Evolutionary conservation across 2,113 vertebrate species (phyloP).

Genomic region (Dryoscopus gambensis): DNA sequence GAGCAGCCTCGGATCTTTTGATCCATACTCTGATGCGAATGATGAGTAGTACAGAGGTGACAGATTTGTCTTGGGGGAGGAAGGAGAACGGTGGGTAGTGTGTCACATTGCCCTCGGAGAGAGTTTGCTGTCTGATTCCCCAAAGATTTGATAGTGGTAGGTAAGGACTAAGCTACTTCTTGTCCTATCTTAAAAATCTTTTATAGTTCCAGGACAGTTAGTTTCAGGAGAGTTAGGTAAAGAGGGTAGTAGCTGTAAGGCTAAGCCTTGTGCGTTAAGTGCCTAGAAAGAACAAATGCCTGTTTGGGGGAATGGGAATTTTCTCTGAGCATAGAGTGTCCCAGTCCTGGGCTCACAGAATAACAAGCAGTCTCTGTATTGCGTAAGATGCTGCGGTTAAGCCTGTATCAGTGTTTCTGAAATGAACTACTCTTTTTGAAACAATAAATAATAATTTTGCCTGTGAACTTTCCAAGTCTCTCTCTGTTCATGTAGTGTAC

Average conservation of each 20-base stretch:
- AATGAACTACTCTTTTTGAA: slow-evolving; percentile 41
- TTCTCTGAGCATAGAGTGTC: neutral
- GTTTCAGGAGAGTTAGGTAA: neutral
- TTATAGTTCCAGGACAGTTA: neutral
- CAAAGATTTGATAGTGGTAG: neutral
- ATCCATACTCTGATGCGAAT: slow-evolving; percentile 48
- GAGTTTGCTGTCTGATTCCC: slow-evolving; percentile 31
- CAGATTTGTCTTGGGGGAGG: slow-evolving; percentile 38
- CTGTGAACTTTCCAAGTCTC: slow-evolving; percentile 58
- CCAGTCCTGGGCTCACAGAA: neutral
- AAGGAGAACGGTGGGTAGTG: neutral
- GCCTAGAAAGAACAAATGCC: slow-evolving; percentile 2
- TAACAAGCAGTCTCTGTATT: slow-evolving; percentile 40
- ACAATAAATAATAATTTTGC: slow-evolving; percentile 59
- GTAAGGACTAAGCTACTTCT: neutral
- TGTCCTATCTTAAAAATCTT: neutral
- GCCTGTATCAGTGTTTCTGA: slow-evolving; percentile 45
- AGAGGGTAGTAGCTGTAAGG: neutral
- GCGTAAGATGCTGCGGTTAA: slow-evolving; percentile 25
- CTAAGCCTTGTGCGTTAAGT: neutral
- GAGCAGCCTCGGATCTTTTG: slow-evolving; percentile 58
- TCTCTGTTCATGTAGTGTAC: neutral
- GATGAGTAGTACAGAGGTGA: slow-evolving; percentile 45
- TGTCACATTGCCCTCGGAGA: neutral
- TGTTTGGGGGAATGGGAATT: neutral